Conservation (phyloP, 2,888 invertebrate genomes). For the Keiferia lycopersicella region DNA sequence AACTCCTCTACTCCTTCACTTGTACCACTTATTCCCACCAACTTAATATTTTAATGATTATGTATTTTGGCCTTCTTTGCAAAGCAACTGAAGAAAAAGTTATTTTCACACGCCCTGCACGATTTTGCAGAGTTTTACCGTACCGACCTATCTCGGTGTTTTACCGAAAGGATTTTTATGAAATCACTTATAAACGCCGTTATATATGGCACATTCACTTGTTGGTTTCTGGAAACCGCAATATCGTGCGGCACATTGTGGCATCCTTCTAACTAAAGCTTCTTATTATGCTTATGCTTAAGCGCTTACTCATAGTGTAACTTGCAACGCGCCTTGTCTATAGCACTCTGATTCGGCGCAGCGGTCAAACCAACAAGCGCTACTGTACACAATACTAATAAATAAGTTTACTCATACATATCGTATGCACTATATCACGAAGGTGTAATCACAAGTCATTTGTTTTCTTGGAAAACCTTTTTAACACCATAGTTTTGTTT, state of each 20-base stretch:
- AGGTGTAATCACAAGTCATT: constrained; percentile 14
- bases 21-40: no score
- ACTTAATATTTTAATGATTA: no score
- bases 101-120: no score
- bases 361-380: constrained; percentile 43
- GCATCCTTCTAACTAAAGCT: neutral
- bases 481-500: neutral
- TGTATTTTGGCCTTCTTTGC: no score
- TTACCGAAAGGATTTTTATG: no score
- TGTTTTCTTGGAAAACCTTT: neutral
- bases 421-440: constrained; percentile 39
- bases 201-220: no score
- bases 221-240: no score
- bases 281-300: constrained; percentile 28
- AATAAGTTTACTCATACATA: constrained; percentile 55
- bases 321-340: constrained; percentile 48
- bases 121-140: no score
- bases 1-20: no score
- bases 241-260: constrained; percentile 14
- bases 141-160: no score
- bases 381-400: constrained; percentile 65
- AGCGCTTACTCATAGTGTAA: constrained; percentile 62
- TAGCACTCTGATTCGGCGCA: constrained; percentile 45
- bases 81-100: no score
- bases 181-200: no score